These are phyloP conservation scores for Lycocerus yunnanus DNA, from an alignment of 2,888 invertebrate genomes.

Conservation along the genomic window DNA sequence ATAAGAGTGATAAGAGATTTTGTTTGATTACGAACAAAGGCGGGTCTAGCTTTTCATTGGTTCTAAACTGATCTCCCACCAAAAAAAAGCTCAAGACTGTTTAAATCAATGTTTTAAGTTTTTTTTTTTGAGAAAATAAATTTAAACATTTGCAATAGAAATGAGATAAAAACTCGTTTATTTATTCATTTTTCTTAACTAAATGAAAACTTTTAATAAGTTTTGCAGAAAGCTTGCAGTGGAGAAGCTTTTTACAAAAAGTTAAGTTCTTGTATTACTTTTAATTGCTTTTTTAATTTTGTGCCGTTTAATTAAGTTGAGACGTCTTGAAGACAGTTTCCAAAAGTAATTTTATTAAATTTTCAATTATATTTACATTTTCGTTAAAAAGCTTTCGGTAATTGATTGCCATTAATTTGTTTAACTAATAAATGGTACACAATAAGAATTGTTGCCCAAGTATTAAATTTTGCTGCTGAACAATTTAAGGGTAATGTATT, in stretches of 20 bases:
- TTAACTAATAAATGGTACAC: not conserved
- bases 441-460: constrained; percentile 4
- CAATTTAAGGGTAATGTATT: constrained; percentile 29
- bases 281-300: not conserved
- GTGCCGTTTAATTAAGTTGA: not conserved
- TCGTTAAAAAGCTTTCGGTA: not conserved
- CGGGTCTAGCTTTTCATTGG: constrained; percentile 36
- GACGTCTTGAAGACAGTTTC: not conserved
- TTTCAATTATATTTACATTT: not conserved
- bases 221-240: not conserved
- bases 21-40: constrained; percentile 32
- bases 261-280: not conserved
- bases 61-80: constrained; percentile 30
- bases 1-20: constrained; percentile 30
- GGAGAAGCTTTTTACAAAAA: not conserved
- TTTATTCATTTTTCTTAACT: not conserved
- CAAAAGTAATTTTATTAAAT: not conserved
- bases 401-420: not conserved
- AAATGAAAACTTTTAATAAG: not conserved
- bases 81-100: constrained; percentile 28
- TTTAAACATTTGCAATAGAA: not conserved
- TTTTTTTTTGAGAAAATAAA: constrained; percentile 10
- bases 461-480: constrained; percentile 14
- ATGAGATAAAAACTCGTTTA: not conserved
- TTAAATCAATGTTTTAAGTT: constrained; percentile 34